Conservation (phyloP, 1,140 invertebrate species). For the Drosophila nikananu region DNA sequence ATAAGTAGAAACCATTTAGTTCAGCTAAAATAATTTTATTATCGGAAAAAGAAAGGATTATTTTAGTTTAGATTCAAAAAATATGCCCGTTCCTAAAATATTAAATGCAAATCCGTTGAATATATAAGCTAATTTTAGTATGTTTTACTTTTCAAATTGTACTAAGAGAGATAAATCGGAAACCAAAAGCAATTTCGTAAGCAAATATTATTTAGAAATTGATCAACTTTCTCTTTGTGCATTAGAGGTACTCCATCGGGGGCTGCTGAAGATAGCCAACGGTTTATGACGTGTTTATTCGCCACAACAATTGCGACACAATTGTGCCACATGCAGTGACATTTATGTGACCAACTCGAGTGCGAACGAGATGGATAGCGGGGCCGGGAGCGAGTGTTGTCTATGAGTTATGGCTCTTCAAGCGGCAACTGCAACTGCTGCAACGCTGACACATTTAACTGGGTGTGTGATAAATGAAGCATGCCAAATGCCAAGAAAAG, state of each 20-base stretch:
- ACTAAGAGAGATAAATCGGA: not conserved
- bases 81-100: not conserved
- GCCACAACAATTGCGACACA: conserved; percentile 65
- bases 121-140: not conserved
- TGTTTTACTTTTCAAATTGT: not conserved
- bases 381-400: conserved; percentile 50
- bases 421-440: conserved; percentile 40
- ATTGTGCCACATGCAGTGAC: conserved; percentile 77
- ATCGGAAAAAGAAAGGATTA: not conserved
- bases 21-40: not conserved
- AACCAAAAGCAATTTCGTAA: not conserved
- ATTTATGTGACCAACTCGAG: conserved; percentile 69
- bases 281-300: conserved; percentile 64
- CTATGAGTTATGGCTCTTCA: conserved; percentile 72
- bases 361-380: conserved; percentile 21
- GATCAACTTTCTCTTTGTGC: conserved; percentile 1
- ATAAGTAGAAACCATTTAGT: not conserved
- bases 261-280: conserved; percentile 23
- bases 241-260: conserved; percentile 18
- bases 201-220: not conserved
- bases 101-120: not conserved
- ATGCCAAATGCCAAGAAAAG: conserved; percentile 35
- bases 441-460: conserved; percentile 62
- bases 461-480: conserved; percentile 68
- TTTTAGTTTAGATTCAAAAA: not conserved